Evolutionary conservation across 1,140 invertebrate species (phyloP).

Genomic region (Nephotettix cincticeps): DNA sequence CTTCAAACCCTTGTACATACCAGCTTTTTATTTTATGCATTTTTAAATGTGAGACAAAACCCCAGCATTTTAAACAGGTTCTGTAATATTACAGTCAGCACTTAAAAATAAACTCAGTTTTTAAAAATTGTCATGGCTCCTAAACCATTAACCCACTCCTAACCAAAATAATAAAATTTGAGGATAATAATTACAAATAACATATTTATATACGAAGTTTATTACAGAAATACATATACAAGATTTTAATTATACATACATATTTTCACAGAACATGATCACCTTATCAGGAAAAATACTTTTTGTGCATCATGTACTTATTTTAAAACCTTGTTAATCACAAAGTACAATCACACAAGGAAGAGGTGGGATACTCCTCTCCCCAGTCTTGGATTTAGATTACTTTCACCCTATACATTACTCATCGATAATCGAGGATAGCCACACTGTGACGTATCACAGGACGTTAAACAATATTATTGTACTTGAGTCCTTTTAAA

Average conservation of each 20-base stretch:
- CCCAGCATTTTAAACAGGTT: too few species aligned
- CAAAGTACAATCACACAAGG: background rate
- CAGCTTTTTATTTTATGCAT: too few species aligned
- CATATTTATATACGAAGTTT: conserved; percentile 19
- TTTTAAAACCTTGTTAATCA: background rate
- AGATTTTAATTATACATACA: background rate
- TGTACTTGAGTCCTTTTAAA: background rate
- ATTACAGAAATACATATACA: conserved; percentile 29
- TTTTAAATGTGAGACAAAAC: too few species aligned
- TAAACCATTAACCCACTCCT: too few species aligned
- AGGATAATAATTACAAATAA: background rate
- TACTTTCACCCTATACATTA: background rate
- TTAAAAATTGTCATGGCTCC: too few species aligned
- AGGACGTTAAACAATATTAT: background rate
- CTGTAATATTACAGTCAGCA: too few species aligned
- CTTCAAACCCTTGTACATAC: too few species aligned
- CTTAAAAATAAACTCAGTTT: too few species aligned
- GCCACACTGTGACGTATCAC: background rate
- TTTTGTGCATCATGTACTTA: conserved; percentile 20
- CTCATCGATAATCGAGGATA: background rate
- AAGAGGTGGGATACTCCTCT: background rate
- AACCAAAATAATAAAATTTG: too few species aligned
- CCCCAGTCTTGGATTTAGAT: background rate
- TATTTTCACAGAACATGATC: conserved; percentile 19
- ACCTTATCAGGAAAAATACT: conserved; percentile 1